Base-by-base conservation (phyloP, 2,797 vertebrate genomes). In the Nyctalus aviator region DNA sequence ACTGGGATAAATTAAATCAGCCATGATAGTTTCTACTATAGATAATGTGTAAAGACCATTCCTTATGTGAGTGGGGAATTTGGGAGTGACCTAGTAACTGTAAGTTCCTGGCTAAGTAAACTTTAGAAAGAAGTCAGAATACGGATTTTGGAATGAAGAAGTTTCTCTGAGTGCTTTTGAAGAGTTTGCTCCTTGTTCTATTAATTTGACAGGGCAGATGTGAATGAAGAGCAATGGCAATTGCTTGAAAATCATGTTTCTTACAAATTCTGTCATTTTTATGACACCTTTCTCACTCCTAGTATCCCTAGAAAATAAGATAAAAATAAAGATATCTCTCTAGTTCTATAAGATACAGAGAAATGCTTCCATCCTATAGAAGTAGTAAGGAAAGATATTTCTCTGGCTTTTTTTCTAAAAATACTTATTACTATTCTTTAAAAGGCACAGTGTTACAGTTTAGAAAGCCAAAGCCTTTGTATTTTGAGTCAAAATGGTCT, bases 241-340 rank as follows among this genome's bases (percentile, higher is more conserved):
- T 91, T 71, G 69, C 30, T 96, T 88, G 69, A 92, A 93, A 96
- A 76, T 59, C 15, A 30, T 48, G 37, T 66, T 90, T 85, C 23
- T 85, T 84, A 27, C 2, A 82, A 77, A 73, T 79, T 82, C 32
- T 92, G n/a, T 69, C 14, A 41, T 32, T 94, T 88, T 32, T 55
- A 41, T 81, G 62, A 91, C 14, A 90, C 11, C 71, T 8, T 48
- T 50, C 6, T 23, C 17, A 75, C 12, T 44, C 48, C 7, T 20
- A 8, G 1, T 20, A 11, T 10, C 23, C 32, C 15, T 25, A 41
- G 27, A 59, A n/a, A 66, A 76, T 66, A 55, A 48, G 93, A 68
- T 53, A 69, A 93, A 86, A 81, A 85, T 88, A 35, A 85, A 86
- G 11, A 50, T 73, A 4, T 76, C 11, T 84, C 84, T 69, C 27